Evolutionary conservation across 2,888 invertebrate genomes (phyloP), one percentile per base, ranked within the genome.

Genomic region (Troides oblongomaculatus): DNA sequence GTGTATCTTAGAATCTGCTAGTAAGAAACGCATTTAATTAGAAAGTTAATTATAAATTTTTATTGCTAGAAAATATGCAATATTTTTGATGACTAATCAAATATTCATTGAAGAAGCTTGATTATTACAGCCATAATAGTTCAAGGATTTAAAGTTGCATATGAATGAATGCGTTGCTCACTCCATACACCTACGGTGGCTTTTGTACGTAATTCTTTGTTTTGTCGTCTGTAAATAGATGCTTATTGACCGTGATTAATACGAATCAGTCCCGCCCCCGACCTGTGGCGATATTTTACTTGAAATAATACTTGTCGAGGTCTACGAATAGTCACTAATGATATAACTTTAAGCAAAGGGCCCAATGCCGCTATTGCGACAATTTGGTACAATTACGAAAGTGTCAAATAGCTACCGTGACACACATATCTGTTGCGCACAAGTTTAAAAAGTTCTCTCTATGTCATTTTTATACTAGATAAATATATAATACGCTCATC

Each of bases 371-470:
- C 75, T 76, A 74, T 77, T 75, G 71, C 73, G 70, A 72, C 75
- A 76, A 86, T 85, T 85, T 76, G 83, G 72, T 76, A 79, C 79
- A 79, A 81, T 90, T 88, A 83, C 88, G 85, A 83, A 86, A 88
- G 75, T 73, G n/a, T 64, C 59, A 73, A 74, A 70, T n/a, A 14
- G 56, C 36, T 56, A 56, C 56, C 57, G 21, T 59, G 21, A 17
- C 25, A 14, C 18, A 7, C 18, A 53, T n/a, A n/a, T 7, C 5
- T 53, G n/a, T 8, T n/a, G 53, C 53, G n/a, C 53, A n/a, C n/a
- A n/a, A 53, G 3, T 53, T 18, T 53, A n/a, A 53, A 53, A n/a
- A 7, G 2, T n/a, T 53, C 6, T 18, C 6, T 53, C 21, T 18
- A n/a, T n/a, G n/a, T 5, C 3, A 53, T 53, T n/a, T 53, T n/a